Evolutionary conservation across 2,888 invertebrate genomes (phyloP), one percentile per base, ranked within the genome.

Genomic region (Rhodophaea formosa): DNA sequence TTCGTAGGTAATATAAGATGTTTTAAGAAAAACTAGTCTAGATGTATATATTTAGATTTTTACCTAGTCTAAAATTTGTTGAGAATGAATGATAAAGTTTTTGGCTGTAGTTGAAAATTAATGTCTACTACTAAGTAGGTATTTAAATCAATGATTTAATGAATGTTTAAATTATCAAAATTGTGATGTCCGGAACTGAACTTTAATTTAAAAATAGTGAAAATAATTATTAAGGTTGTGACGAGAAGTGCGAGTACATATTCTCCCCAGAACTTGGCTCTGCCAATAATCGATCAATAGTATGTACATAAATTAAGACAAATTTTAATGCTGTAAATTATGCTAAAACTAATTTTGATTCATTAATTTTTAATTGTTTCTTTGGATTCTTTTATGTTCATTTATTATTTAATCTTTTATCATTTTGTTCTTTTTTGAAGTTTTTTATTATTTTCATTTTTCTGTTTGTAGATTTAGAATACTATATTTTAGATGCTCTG

Each of bases 401-500:
- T n/a, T 39, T n/a, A 12, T 10, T 39, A 12, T 39, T 0, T 12
- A n/a, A 39, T 39, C 10, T 39, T 39, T 39, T 12, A 12, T 1
- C 6, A 12, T 23, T 23, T 5, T 23, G 23, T 23, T 39, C 12
- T 12, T 39, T 39, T n/a, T 6, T 39, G n/a, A 12, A 39, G 12
- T 6, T 35, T 2, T 35, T 12, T 2, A 10, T 10, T 35, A 35
- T 35, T 35, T 35, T 35, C 1, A 0, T 10, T 10, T 35, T 8
- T 35, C 35, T 39, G 12, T 39, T 10, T 39, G 10, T 39, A 39
- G 12, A 23, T 23, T n/a, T 12, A 39, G 43, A 29, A 12, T 45
- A 32, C 30, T 39, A 32, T 43, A 57, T 59, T 56, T 59, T 57
- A 53, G 60, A 39, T 42, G 56, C 47, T 56, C 49, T 42, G 43